Evolutionary conservation across 2,113 vertebrate genomes (phyloP), one percentile per base, ranked within the genome.

Genomic region (Oreochromis spilurus): DNA sequence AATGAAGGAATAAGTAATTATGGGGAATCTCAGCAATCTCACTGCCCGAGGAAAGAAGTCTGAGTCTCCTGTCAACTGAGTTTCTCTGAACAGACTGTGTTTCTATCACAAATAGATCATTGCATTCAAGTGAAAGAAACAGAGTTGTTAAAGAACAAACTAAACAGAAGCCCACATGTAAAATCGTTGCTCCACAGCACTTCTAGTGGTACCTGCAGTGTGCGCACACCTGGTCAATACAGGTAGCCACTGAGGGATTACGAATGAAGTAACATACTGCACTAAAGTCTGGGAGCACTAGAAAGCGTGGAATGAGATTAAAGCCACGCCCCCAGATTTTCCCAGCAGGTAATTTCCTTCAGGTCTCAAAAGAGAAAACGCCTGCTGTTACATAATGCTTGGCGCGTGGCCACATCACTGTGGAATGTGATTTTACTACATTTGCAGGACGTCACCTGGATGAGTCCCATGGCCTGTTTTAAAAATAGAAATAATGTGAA

Each of bases 41-140:
- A 62, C 58, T 62, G 17, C 58, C 9, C 1, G 3, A 21, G 36
- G 36, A 67, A 67, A 38, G 60, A 67, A 13, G 7, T n/a, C 34
- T 38, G n/a, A 36, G 31, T 62, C n/a, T 62, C 31, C 58, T 36
- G 5, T 0, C 31, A 62, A 7, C 58, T 62, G 19, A 40, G 36
- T 14, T 40, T 67, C n/a, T 67, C 36, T 40, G 19, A 65, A 40
- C 19, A 67, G 0, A 21, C 62, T 21, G 6, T 19, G 29, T 70
- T 70, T 67, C 62, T 38, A 4, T 40, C n/a, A 40, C 65, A 70
- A 16, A 16, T 26, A 24, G 38, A 24, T 72, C 67, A 45, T 17
- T 17, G 5, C 40, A 0, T 0, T 70, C 24, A 29, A 17, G 70
- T 17, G 43, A 11, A 75, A 75, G 40, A 50, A 16, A 4, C 0